A percentile compares a stretch with the other conserved stretches of the same genome.
Evolutionary conservation across 2,888 invertebrate genomes (phyloP).

Genomic region (Amblyjoppa fuscipennis): DNA sequence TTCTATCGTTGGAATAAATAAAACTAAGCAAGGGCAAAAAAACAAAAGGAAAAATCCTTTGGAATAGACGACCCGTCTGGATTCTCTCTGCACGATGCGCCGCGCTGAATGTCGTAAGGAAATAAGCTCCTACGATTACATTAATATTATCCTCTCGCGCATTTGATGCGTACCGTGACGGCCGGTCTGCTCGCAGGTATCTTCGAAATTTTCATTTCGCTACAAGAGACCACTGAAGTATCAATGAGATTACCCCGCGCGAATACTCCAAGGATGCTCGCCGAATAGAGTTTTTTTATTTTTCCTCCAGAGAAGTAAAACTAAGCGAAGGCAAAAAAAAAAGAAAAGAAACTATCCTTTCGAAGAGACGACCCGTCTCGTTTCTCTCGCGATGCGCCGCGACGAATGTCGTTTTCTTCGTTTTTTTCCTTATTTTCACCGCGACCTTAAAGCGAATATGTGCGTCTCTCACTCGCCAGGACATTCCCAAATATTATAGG

Average conservation of each 20-base stretch:
- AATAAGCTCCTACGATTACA: constrained; percentile 45
- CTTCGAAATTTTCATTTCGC: background rate
- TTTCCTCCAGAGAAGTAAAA: constrained; percentile 12
- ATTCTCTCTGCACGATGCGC: constrained; percentile 46
- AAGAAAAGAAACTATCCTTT: background rate
- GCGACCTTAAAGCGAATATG: constrained; percentile 61
- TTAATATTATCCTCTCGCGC: background rate
- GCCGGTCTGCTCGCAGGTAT: too few species aligned
- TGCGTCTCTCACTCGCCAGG: constrained; percentile 48
- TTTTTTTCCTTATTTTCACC: constrained; percentile 46
- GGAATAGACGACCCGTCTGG: constrained; percentile 18
- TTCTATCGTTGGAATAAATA: background rate
- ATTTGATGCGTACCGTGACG: background rate
- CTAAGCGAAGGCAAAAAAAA: background rate
- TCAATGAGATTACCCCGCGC: background rate
- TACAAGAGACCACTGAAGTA: background rate
- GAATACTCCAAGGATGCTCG: background rate
- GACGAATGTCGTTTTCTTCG: constrained; percentile 59
- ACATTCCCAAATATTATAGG: constrained; percentile 79
- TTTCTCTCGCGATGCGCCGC: constrained; percentile 45
- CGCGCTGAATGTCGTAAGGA: constrained; percentile 53
- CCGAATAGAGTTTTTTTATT: background rate
- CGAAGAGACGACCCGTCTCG: constrained; percentile 23
- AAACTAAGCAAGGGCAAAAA: background rate
- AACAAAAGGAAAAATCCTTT: background rate